Base-by-base conservation (phyloP, 2,797 vertebrate genomes). In the Gephyroberyx darwinii region DNA sequence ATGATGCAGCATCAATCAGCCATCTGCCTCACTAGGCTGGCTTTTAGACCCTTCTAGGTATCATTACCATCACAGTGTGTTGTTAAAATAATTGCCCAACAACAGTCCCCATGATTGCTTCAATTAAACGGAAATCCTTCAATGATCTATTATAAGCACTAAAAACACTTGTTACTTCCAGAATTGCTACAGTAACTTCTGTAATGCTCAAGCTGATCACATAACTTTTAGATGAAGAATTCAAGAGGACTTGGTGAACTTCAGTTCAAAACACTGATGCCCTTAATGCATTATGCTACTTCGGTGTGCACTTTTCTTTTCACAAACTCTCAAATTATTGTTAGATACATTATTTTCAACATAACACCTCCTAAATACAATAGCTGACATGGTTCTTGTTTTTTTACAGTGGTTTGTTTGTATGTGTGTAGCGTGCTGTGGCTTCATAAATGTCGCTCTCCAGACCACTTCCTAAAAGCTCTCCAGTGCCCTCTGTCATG, bases 381-480 rank as follows among this genome's bases (percentile, higher is more conserved):
- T 43, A 3, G 35, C 56, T 47, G 9, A 52, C n/a, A 17, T 5
- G 0, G 2, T 68, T 65, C 12, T 13, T 22, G 10, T 37, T 45
- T n/a, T 47, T 50, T 66, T 12, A 54, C 43, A 20, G 53, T 59
- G 4, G 51, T 26, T 2, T 79, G 72, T 79, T 63, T 62, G 52
- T 68, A 8, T 63, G 45, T 52, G 51, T 66, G 53, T 39, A 33
- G 45, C 52, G 35, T 61, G 70, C 65, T 47, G 41, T n/a, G 57
- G 59, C 54, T 45, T 81, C 56, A 67, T 43, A 74, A 74, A 81
- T 86, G 48, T 81, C 84, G 50, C 56, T 55, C 60, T 14, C 20
- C 14, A 43, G 52, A 12, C 69, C 31, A 3, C 12, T 43, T 64
- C 19, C 59, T 13, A 41, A 66, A 83, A 81, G 78, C 81, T 86